phyloP scores from a whole-genome alignment of 2,113 vertebrate species.

The Chaenocephalus aceratus region DNA sequence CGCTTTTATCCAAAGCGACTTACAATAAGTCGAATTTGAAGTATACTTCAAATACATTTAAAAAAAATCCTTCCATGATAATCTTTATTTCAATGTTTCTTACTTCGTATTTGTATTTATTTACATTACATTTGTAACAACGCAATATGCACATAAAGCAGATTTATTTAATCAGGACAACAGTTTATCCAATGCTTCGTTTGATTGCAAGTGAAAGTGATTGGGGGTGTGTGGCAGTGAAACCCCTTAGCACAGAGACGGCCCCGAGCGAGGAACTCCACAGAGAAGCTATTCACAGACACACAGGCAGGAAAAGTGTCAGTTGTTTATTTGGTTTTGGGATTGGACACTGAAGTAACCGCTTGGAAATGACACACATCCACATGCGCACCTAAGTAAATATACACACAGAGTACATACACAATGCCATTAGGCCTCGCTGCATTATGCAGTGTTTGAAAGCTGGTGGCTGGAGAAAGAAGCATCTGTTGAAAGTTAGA shows the following conservation, averaged over 20 bases:
- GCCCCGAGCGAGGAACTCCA: slow-evolving; percentile 54
- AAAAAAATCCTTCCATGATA: too few species aligned
- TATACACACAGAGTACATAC: slow-evolving; percentile 48
- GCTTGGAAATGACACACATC: slow-evolving; percentile 59
- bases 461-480: slow-evolving; percentile 10
- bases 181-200: neutral
- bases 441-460: slow-evolving; percentile 9
- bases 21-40: too few species aligned
- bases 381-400: slow-evolving; percentile 46
- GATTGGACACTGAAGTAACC: slow-evolving; percentile 44
- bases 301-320: slow-evolving; percentile 47
- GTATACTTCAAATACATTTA: too few species aligned
- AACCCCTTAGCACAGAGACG: neutral
- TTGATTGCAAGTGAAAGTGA: neutral
- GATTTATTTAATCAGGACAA: neutral
- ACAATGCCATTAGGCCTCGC: slow-evolving; percentile 15
- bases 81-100: too few species aligned
- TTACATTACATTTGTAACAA: too few species aligned
- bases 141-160: too few species aligned
- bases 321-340: slow-evolving; percentile 69
- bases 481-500: slow-evolving; percentile 13
- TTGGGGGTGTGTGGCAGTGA: neutral
- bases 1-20: too few species aligned
- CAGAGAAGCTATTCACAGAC: slow-evolving; percentile 59
- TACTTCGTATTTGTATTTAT: too few species aligned